Evolutionary conservation across 2,113 vertebrate genomes (phyloP), one percentile per base, ranked within the genome.

Genomic region (Monarcha castaneiventris): DNA sequence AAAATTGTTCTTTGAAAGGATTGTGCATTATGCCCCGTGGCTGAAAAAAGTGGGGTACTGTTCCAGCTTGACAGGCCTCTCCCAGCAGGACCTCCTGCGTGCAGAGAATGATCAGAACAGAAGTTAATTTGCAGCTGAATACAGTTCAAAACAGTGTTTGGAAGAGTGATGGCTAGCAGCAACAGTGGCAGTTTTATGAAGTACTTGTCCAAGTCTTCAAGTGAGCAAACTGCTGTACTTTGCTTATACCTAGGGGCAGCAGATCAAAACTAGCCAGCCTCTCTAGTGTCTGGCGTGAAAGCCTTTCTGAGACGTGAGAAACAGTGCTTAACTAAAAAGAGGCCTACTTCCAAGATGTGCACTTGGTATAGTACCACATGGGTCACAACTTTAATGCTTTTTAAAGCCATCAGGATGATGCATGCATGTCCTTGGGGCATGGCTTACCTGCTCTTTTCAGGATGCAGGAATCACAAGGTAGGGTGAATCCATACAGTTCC

Each of bases 61-160:
- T 58, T 94, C 10, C 61, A 88, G 41, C 52, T 84, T 79, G 86
- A 77, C 27, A 51, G 58, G 43, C 35, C 19, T 87, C 52, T 86
- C 20, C 61, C 75, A 87, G 67, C 35, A 95, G 63, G 51, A 62
- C 67, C 44, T 86, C n/a, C 64, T 91, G 26, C 0, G 0, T 3
- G 3, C 55, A 54, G 21, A 55, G n/a, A 54, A 56, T 33, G 54
- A 69, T 93, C 43, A 56, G 80, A 86, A 76, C 51, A 79, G 69
- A 93, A 56, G 92, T 94, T 89, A 92, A 95, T 93, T 75, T 92
- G 62, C 41, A 90, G 54, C 63, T 90, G 44, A 76, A 78, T 86
- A 29, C 41, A 44, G 22, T 68, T 90, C 49, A 75, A 93, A 92
- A 75, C 20, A 63, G 16, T 13, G 3, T 81, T 96, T 68, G 37